Percentiles rank a stretch among this genome's conserved stretches.
These are phyloP conservation scores for Subanguina moxae DNA, from an alignment of 1,140 invertebrate genomes.

Conservation along the genomic window DNA sequence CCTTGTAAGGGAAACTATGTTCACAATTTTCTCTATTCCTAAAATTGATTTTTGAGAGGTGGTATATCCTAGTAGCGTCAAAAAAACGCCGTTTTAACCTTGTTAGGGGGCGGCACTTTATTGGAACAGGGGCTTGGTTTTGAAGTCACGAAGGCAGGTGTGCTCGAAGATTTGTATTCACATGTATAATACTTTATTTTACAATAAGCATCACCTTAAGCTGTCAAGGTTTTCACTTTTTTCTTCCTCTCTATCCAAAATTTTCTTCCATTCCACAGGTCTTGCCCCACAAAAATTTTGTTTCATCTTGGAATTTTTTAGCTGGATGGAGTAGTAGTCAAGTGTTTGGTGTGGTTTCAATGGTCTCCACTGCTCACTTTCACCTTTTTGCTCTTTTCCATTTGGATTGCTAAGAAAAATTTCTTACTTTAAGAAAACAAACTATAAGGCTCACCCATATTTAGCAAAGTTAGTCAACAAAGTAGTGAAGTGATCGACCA, in stretches of 20 bases:
- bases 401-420: conserved; percentile 1
- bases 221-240: too few relatives aligned
- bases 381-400: background rate
- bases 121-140: too few relatives aligned
- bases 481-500: conserved; percentile 45
- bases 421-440: background rate
- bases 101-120: too few relatives aligned
- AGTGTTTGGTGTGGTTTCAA: background rate
- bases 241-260: background rate
- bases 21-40: too few relatives aligned
- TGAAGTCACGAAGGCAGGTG: too few relatives aligned
- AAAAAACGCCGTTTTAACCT: too few relatives aligned
- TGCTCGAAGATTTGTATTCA: too few relatives aligned
- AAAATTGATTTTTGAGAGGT: too few relatives aligned
- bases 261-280: conserved; percentile 5
- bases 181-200: too few relatives aligned
- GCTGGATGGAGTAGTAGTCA: background rate
- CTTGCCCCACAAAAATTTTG: conserved; percentile 3
- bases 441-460: conserved; percentile 50
- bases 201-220: too few relatives aligned
- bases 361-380: background rate
- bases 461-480: conserved; percentile 55
- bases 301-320: background rate
- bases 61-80: too few relatives aligned
- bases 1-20: too few relatives aligned